Conservation (phyloP, 2,888 invertebrate species). For the Plagiodera versicolora region DNA sequence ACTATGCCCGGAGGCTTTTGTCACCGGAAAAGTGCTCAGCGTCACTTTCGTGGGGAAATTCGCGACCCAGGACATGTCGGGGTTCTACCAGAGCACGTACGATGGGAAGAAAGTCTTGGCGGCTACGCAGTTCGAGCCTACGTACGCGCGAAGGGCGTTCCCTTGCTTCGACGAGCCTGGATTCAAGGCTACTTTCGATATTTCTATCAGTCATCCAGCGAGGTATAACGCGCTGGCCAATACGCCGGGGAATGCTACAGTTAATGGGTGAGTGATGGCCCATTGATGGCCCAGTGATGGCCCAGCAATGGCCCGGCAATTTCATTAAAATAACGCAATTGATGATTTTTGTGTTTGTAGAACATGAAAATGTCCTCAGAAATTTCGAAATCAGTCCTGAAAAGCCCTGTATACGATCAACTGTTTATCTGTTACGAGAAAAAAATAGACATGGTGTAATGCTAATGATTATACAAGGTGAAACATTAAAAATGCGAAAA, state of each 20-base stretch:
- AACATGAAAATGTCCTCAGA: no score
- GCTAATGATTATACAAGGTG: no score
- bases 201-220: conserved; percentile 51
- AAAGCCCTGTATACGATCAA: no score
- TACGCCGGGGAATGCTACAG: conserved; percentile 7
- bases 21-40: conserved; percentile 24
- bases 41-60: conserved; percentile 39
- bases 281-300: not conserved
- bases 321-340: no score
- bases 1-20: conserved; percentile 9
- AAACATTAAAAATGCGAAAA: no score
- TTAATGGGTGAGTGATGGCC: conserved; percentile 13
- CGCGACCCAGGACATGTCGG: conserved; percentile 51
- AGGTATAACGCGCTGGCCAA: conserved; percentile 40
- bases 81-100: conserved; percentile 55
- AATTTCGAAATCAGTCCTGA: no score
- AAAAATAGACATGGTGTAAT: no score
- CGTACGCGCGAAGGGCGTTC: conserved; percentile 68
- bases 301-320: no score
- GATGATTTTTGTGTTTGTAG: no score
- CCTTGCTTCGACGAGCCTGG: conserved; percentile 78
- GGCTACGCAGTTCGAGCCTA: conserved; percentile 70
- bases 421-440: no score
- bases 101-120: conserved; percentile 58
- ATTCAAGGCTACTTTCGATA: conserved; percentile 66